Evolutionary conservation across 2,888 invertebrate species (phyloP), one percentile per base, ranked within the genome.

Genomic region (Morpho helenor): DNA sequence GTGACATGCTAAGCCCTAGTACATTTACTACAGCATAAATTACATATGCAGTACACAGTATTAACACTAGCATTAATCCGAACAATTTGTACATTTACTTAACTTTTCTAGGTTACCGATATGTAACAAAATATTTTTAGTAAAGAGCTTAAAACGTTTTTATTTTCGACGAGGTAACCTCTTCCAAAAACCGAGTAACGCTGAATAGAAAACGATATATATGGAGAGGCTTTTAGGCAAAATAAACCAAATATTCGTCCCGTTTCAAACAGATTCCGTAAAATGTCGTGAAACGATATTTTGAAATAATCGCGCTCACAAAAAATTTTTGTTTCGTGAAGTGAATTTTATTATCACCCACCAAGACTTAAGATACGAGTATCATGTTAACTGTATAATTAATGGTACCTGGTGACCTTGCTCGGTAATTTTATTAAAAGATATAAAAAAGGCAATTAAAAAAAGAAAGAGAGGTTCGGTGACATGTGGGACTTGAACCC

Each of bases 191-290:
- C 10, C 41, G 40, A 41, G 52, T 45, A 46, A 47, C 40, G 22
- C 22, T 40, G 46, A 47, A 53, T 53, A 53, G 22, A 53, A 53
- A 47, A 46, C 53, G 46, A 23, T 53, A 47, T 53, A 52, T 39
- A 40, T 41, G n/a, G 16, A 53, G 22, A 22, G 53, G 40, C 53
- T 53, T 53, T 53, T 53, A 53, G 45, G 53, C 22, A 53, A 53
- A 53, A 53, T 47, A 53, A 53, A 53, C 40, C 53, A 53, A 53
- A 53, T 53, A 53, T 46, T 53, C 53, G 53, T 53, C 22, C 53
- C 53, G 47, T 53, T 53, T 46, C 46, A 45, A 53, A 53, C 46
- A 46, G 46, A 53, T 47, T 40, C 53, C 40, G 53, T 45, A 46
- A 53, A 46, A 40, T 53, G 53, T 47, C n/a, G 53, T 41, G 41